Evolutionary conservation across 2,113 vertebrate genomes (phyloP).

Genomic region (Actenoides lindsayi): DNA sequence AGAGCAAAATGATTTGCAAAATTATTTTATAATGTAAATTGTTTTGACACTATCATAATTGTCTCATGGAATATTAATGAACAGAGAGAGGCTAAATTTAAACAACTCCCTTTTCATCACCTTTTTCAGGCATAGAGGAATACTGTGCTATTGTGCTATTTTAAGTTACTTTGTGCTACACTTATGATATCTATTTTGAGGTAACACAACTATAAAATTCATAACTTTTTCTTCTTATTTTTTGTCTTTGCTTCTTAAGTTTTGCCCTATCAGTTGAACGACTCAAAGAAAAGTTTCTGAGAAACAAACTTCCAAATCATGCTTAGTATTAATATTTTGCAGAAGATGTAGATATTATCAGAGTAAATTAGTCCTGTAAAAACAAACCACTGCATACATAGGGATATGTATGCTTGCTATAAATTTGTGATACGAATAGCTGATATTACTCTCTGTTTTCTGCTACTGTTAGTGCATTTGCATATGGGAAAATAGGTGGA

Average conservation of each 20-base stretch:
- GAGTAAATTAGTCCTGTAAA: neutral
- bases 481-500: neutral
- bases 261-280: neutral
- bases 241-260: neutral
- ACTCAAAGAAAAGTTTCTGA: neutral
- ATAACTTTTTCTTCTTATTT: neutral
- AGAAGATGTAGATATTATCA: neutral
- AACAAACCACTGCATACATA: neutral
- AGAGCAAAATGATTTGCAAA: neutral
- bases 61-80: conserved; percentile 4
- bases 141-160: neutral
- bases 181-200: neutral
- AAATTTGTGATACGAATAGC: neutral
- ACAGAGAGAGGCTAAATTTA: neutral
- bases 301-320: neutral
- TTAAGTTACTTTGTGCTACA: neutral
- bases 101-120: neutral
- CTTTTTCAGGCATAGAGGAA: neutral
- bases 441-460: neutral
- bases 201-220: neutral
- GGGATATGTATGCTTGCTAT: neutral
- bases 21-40: conserved; percentile 20
- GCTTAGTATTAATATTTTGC: neutral
- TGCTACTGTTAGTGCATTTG: neutral
- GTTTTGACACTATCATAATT: neutral